phyloP scores from a whole-genome alignment of 1,140 invertebrate species.

The Bombus sylvicola region DNA sequence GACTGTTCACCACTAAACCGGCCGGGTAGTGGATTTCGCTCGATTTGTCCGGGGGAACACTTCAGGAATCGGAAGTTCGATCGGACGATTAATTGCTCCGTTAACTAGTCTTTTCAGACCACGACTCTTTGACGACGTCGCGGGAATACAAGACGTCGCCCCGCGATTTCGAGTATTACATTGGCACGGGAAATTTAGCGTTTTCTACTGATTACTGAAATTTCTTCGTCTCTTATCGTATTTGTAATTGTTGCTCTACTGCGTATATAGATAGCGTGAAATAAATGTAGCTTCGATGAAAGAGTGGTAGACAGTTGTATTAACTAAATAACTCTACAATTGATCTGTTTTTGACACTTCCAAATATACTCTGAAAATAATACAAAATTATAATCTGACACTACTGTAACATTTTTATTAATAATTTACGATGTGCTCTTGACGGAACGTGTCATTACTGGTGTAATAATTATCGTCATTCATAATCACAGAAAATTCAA shows the following conservation, averaged over 20 bases:
- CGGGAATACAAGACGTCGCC: slow-evolving; percentile 3
- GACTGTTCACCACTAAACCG: slow-evolving; percentile 56
- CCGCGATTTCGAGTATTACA: not conserved
- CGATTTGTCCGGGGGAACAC: slow-evolving; percentile 61
- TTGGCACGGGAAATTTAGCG: not conserved
- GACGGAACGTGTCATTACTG: not conserved
- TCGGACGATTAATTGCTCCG: slow-evolving; percentile 71
- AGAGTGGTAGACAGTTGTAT: not conserved
- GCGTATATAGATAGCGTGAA: not conserved
- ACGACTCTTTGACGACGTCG: slow-evolving; percentile 42
- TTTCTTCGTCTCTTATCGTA: not conserved
- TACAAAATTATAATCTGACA: no score
- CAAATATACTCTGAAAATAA: no score
- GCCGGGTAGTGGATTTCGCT: slow-evolving; percentile 60
- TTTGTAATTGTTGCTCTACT: not conserved
- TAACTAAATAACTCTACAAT: not conserved
- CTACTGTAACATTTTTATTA: no score
- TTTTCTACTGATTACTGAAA: not conserved
- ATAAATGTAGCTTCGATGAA: not conserved
- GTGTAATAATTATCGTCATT: not conserved
- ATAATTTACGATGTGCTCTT: no score
- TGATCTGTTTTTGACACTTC: no score
- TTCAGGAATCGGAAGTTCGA: slow-evolving; percentile 76
- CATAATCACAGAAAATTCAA: not conserved
- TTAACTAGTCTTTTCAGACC: slow-evolving; percentile 60